Percentiles rank a stretch among this genome's conserved stretches.
These are phyloP conservation scores for Lepidostoma basale DNA, from an alignment of 1,140 invertebrate species.

Conservation along the genomic window DNA sequence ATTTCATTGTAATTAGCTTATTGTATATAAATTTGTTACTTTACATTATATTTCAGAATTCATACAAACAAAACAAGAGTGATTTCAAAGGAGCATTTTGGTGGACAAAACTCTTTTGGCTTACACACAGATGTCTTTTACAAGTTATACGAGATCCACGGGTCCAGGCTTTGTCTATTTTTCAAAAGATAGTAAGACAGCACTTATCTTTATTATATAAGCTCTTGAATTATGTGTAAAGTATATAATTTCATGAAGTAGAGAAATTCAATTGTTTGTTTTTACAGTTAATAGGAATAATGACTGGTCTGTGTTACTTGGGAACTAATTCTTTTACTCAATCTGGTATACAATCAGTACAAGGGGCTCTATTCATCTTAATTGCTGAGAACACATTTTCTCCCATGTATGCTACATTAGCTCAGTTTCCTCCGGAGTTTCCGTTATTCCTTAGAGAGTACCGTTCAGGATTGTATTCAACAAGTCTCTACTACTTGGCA, in stretches of 20 bases:
- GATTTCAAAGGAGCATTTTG: conserved; percentile 63
- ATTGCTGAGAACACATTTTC: conserved; percentile 87
- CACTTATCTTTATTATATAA: too few species aligned
- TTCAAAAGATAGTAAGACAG: conserved; percentile 79
- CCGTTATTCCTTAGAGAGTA: conserved; percentile 81
- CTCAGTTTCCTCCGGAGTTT: conserved; percentile 78
- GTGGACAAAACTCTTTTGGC: conserved; percentile 70
- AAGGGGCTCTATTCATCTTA: conserved; percentile 82
- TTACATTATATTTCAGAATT: conserved; percentile 37
- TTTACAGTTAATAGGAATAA: conserved; percentile 71
- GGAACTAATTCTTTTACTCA: conserved; percentile 72
- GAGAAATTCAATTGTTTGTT: conserved; percentile 12
- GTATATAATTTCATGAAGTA: too few species aligned
- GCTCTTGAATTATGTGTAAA: too few species aligned
- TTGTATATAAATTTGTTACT: too few species aligned
- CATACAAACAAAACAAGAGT: conserved; percentile 11
- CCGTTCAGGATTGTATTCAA: conserved; percentile 75
- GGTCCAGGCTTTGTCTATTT: conserved; percentile 70
- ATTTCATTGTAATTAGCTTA: not conserved
- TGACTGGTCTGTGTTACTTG: conserved; percentile 79
- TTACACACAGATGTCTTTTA: conserved; percentile 71
- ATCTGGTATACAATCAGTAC: conserved; percentile 78
- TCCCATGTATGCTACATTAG: conserved; percentile 83
- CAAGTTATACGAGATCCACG: conserved; percentile 75
- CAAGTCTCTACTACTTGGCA: conserved; percentile 75